Evolutionary conservation across 2,888 invertebrate genomes (phyloP).

Genomic region (Andrena dorsata): DNA sequence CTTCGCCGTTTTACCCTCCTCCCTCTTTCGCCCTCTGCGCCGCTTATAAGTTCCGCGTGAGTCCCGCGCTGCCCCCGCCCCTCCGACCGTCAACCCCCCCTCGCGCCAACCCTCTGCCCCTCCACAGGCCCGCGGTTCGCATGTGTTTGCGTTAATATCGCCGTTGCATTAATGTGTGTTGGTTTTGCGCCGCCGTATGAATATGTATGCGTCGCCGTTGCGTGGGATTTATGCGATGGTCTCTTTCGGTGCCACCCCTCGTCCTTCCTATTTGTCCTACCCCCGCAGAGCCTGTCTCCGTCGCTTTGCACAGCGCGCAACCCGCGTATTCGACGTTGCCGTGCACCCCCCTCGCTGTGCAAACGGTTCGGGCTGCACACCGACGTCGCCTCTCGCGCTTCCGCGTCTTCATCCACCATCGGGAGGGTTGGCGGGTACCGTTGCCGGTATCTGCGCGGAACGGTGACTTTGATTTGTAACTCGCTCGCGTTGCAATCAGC

Average conservation of each 20-base stretch:
- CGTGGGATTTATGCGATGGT: slow-evolving; percentile 53
- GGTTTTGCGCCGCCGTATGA: slow-evolving; percentile 50
- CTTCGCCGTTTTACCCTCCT: background rate
- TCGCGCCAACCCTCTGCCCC: slow-evolving; percentile 9
- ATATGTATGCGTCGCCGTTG: slow-evolving; percentile 57
- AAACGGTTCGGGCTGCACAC: background rate
- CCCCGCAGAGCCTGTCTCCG: slow-evolving; percentile 23
- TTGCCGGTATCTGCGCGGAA: slow-evolving; percentile 36
- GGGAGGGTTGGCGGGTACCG: slow-evolving; percentile 23
- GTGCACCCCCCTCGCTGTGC: background rate
- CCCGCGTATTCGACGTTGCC: background rate
- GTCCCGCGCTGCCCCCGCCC: background rate
- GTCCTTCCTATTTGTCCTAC: slow-evolving; percentile 24
- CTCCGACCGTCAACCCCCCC: background rate
- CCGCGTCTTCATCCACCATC: slow-evolving; percentile 49
- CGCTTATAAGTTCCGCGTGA: slow-evolving; percentile 26
- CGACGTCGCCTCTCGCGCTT: slow-evolving; percentile 36
- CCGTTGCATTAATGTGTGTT: slow-evolving; percentile 46
- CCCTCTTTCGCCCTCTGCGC: background rate
- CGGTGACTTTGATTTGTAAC: slow-evolving; percentile 75
- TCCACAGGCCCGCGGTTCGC: background rate
- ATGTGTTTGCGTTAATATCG: slow-evolving; percentile 57
- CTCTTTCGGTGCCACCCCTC: slow-evolving; percentile 20
- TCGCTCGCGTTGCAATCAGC: slow-evolving; percentile 65
- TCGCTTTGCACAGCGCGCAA: slow-evolving; percentile 8